Percentiles rank a stretch among this genome's conserved stretches.
Evolutionary conservation across 37 sponge, comb jelly and placozoan species (phyloP).

Genomic region (Corticium candelabrum): DNA sequence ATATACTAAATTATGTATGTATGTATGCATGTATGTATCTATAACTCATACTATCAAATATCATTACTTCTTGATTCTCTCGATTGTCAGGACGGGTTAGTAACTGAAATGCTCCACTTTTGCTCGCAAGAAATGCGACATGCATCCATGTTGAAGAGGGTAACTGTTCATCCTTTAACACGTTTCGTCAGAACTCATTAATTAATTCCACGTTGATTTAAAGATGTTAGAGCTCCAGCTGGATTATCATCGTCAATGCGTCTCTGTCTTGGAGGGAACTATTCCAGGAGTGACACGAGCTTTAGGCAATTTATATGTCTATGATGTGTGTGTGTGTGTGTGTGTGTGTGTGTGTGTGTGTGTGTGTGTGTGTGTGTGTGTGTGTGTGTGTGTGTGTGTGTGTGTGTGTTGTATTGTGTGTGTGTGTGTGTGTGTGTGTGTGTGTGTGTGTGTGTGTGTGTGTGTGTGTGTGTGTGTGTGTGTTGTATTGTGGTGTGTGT

Average conservation of each 20-base stretch:
- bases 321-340: slow-evolving; percentile 6
- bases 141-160: background rate
- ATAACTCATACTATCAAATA: background rate
- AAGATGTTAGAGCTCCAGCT: background rate
- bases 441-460: background rate
- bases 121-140: background rate
- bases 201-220: too few relatives aligned
- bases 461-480: too few relatives aligned
- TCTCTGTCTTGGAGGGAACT: background rate
- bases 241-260: background rate
- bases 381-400: slow-evolving; percentile 5
- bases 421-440: too few relatives aligned
- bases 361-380: background rate
- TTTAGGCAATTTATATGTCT: background rate
- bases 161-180: too few relatives aligned
- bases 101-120: background rate
- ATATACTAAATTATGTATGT: background rate
- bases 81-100: background rate
- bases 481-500: too few relatives aligned
- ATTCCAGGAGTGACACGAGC: background rate
- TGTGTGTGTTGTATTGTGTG: too few relatives aligned
- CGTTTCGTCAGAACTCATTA: too few relatives aligned
- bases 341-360: slow-evolving; percentile 12
- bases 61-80: background rate
- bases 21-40: background rate